These are phyloP conservation scores for Drosophila siamana DNA, from an alignment of 2,888 invertebrate genomes.

Conservation along the genomic window DNA sequence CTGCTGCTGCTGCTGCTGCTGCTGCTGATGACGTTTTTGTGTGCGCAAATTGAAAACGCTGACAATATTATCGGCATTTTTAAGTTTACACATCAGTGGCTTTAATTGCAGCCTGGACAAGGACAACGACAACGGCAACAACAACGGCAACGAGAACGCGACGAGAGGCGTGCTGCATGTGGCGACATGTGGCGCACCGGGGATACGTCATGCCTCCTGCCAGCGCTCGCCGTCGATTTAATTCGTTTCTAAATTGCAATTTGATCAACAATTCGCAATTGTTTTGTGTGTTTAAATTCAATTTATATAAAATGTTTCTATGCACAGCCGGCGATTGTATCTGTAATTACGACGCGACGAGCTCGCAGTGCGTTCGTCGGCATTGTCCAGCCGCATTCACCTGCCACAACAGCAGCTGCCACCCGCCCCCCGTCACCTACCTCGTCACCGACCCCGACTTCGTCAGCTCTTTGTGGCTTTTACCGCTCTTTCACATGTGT, in stretches of 20 bases:
- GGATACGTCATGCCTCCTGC: too few relatives aligned
- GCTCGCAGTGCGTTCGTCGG: constrained; percentile 41
- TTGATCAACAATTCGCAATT: constrained; percentile 81
- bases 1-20: constrained; percentile 31
- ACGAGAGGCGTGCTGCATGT: not conserved
- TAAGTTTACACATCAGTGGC: constrained; percentile 85
- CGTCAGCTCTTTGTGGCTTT: not conserved
- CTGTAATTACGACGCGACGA: constrained; percentile 57
- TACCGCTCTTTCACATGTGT: constrained; percentile 29
- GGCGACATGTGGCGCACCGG: not conserved
- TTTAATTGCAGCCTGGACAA: constrained; percentile 74
- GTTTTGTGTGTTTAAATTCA: constrained; percentile 77
- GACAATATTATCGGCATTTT: constrained; percentile 84
- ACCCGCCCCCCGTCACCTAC: too few relatives aligned
- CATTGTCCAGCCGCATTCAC: constrained; percentile 1
- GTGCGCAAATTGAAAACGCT: constrained; percentile 81
- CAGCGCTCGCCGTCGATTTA: not conserved
- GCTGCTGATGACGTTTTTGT: constrained; percentile 67
- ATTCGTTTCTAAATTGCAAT: constrained; percentile 79
- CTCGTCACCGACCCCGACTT: too few relatives aligned
- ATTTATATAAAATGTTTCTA: constrained; percentile 74
- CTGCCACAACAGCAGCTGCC: not conserved
- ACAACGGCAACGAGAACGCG: constrained; percentile 1
- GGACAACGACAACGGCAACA: too few relatives aligned
- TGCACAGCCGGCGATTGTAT: constrained; percentile 25